Evolutionary conservation across 1,140 invertebrate species (phyloP), one percentile per base, ranked within the genome.

Genomic region (Bombus sibiricus): DNA sequence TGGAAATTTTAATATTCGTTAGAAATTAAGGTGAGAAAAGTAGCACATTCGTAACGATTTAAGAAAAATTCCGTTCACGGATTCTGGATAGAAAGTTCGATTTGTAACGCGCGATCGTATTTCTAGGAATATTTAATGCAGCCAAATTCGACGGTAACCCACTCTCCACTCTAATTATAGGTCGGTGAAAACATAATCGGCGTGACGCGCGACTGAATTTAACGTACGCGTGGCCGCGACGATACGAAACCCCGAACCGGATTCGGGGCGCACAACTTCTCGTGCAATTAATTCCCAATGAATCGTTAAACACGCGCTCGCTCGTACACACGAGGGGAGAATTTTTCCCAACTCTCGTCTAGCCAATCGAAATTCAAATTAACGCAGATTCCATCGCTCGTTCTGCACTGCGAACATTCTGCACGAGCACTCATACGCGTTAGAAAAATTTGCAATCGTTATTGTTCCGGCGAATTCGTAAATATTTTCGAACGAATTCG

Each of bases 121-220:
- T 83, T 43, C 37, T 10, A 22, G 57, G 74, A 69, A 86, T 90
- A 87, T 90, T 89, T 87, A 89, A 89, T 78, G 85, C 83, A 84
- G 62, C 41, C 57, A 41, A 87, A 87, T 69, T 77, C 83, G 53
- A 57, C 28, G 80, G 88, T 86, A 81, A 81, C 73, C 88, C 85
- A 68, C 77, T 89, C 81, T 83, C 88, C 59, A 72, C 73, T 80
- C 85, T 89, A 90, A 90, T 90, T 90, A 90, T 83, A 86, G 77
- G 22, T 22, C 78, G 73, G 81, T 86, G 89, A 90, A 85, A 90
- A 90, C 86, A 86, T 89, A 90, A 90, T 90, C 81, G 88, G 43
- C 69, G 81, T 82, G 85, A 90, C 87, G 87, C 84, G 72, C 88
- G 81, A 84, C 64, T 78, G 77, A 25, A 53, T 89, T 90, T 81